A percentile compares a stretch with the other conserved stretches of the same genome.
These are phyloP conservation scores for Sebastiscus tertius DNA, from an alignment of 2,797 vertebrate species.

Conservation along the genomic window DNA sequence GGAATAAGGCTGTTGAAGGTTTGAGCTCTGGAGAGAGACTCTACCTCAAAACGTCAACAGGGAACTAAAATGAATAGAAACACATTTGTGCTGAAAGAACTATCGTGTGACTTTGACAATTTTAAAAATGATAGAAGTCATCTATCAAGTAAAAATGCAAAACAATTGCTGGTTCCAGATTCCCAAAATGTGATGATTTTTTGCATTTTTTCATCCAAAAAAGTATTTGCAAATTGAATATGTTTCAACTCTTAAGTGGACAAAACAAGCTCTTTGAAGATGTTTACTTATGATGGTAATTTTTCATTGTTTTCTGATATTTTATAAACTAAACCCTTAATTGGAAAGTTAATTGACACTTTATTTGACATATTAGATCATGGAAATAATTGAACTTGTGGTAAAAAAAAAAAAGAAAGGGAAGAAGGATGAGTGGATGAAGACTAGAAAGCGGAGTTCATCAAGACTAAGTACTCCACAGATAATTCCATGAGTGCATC, in stretches of 20 bases:
- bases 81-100: background rate
- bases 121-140: background rate
- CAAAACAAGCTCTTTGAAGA: background rate
- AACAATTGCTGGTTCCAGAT: background rate
- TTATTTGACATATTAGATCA: background rate
- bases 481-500: background rate
- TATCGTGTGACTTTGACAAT: background rate
- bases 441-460: background rate
- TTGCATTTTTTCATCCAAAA: background rate
- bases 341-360: background rate
- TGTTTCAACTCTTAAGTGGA: background rate
- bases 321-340: background rate
- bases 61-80: background rate
- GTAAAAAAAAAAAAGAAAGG: too few relatives aligned
- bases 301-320: background rate
- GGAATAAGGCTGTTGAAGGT: background rate
- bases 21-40: background rate
- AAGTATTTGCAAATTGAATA: background rate
- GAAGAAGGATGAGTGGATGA: background rate
- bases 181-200: background rate
- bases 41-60: background rate
- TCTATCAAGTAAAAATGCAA: background rate
- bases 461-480: background rate
- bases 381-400: background rate
- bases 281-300: background rate